Evolutionary conservation across 2,113 vertebrate genomes (phyloP).

Genomic region (Eubucco bourcierii): DNA sequence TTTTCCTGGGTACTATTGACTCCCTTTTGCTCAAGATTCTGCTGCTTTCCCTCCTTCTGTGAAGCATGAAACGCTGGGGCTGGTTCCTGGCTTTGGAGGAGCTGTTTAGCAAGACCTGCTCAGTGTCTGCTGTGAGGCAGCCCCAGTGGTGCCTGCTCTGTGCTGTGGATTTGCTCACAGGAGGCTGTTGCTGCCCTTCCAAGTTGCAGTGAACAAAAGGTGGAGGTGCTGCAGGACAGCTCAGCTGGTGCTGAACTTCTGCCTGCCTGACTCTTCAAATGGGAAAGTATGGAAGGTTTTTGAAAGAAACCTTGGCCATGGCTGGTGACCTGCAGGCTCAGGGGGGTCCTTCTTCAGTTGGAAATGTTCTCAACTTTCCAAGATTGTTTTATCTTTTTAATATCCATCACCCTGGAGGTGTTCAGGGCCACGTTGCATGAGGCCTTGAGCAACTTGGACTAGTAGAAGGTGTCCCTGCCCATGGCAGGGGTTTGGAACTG

Average conservation of each 20-base stretch:
- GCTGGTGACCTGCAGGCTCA: not conserved
- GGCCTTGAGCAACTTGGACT: too few species aligned
- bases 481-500: too few species aligned
- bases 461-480: too few species aligned
- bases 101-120: not conserved
- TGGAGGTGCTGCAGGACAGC: not conserved
- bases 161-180: not conserved
- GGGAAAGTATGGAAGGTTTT: not conserved
- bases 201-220: not conserved
- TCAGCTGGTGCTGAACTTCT: not conserved
- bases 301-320: not conserved
- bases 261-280: not conserved
- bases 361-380: not conserved
- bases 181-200: not conserved
- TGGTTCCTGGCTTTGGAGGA: not conserved
- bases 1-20: not conserved
- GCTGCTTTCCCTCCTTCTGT: not conserved
- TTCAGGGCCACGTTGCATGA: too few species aligned
- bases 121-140: not conserved
- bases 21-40: conserved; percentile 3
- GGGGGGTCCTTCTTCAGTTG: not conserved
- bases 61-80: not conserved
- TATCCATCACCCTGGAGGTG: too few species aligned
- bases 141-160: not conserved
- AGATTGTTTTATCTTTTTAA: not conserved